Evolutionary conservation across 1,140 invertebrate genomes (phyloP).

Genomic region (Rhopalosiphum padi): DNA sequence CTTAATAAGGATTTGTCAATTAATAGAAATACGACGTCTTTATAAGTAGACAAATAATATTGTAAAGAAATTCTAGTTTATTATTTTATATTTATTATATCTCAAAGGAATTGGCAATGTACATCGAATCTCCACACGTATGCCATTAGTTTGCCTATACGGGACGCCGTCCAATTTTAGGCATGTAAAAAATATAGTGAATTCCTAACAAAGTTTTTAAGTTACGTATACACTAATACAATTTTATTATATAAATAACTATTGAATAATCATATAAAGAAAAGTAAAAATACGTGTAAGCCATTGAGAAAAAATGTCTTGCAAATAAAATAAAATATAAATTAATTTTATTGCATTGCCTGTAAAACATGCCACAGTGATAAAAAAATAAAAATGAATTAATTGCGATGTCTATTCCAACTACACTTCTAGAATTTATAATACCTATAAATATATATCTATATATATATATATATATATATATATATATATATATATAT

Average conservation of each 20-base stretch:
- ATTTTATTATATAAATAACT: background rate
- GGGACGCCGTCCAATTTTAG: conserved; percentile 7
- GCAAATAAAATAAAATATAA: background rate
- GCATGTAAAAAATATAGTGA: background rate
- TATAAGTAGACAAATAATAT: background rate
- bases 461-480: background rate
- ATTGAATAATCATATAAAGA: background rate
- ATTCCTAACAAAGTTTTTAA: background rate
- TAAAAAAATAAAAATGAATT: background rate
- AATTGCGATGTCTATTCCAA: background rate
- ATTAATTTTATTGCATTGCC: background rate
- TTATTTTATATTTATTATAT: background rate
- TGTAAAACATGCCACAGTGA: background rate
- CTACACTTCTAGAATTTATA: background rate
- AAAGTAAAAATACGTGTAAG: background rate
- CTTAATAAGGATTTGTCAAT: background rate
- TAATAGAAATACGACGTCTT: background rate
- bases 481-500: too few species aligned
- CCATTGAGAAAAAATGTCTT: background rate
- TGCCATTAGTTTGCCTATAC: background rate
- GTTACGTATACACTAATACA: background rate
- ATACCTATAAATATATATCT: background rate
- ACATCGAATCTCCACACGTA: background rate
- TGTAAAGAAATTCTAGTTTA: background rate
- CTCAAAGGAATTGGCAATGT: conserved; percentile 14